phyloP scores from a whole-genome alignment of 2,888 invertebrate species.

The Drosophila austrosaltans region DNA sequence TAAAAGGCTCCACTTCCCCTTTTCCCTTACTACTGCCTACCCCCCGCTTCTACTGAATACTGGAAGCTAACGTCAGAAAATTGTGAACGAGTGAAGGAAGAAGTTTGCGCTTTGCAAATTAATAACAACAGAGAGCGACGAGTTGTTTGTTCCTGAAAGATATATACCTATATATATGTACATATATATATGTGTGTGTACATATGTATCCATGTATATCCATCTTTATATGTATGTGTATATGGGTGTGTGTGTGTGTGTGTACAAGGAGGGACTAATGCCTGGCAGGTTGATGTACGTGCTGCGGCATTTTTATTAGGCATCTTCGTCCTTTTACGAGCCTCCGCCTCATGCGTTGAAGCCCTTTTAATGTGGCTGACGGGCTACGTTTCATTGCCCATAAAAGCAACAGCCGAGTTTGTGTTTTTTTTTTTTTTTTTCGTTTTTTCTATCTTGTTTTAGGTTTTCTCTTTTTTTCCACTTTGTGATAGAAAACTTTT shows the following conservation, averaged over 20 bases:
- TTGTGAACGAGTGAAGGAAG: constrained; percentile 44
- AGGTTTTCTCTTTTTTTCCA: constrained; percentile 5
- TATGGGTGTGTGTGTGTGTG: constrained; percentile 27
- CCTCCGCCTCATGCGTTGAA: constrained; percentile 34
- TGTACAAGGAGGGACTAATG: constrained; percentile 62
- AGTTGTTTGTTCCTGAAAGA: constrained; percentile 34
- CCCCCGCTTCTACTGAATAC: no score
- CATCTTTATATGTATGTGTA: constrained; percentile 3
- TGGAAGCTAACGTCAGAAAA: constrained; percentile 46
- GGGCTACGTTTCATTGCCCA: constrained; percentile 61
- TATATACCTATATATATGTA: not conserved
- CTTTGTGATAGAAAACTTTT: constrained; percentile 24
- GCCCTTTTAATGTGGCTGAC: constrained; percentile 60
- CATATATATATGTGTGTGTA: not conserved
- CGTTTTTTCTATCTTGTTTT: not conserved
- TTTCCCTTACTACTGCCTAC: no score
- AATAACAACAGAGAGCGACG: constrained; percentile 62
- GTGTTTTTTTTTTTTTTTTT: constrained; percentile 34
- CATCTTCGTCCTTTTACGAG: constrained; percentile 69
- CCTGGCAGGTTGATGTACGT: constrained; percentile 74
- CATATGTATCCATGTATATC: constrained; percentile 8
- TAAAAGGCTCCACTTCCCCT: constrained; percentile 45
- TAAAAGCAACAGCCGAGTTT: constrained; percentile 62
- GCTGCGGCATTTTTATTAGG: constrained; percentile 80
- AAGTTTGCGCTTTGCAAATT: constrained; percentile 70